Base-by-base conservation (phyloP, 2,797 vertebrate species). In the Mormyrops attenuatus region DNA sequence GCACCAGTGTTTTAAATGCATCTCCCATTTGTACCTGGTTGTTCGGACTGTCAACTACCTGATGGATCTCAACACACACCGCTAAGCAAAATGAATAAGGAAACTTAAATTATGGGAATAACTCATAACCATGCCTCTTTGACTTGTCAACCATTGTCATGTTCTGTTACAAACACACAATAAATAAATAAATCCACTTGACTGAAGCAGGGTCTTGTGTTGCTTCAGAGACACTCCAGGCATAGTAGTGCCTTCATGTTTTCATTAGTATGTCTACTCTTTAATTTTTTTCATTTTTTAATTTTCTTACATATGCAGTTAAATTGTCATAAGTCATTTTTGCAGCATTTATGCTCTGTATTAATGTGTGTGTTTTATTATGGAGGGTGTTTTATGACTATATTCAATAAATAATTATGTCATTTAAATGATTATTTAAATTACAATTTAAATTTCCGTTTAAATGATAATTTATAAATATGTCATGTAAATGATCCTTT, bases 1-100 rank as follows among this genome's bases (percentile, higher is more conserved):
- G 2, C 11, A 34, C 94, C 95, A 85, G 13, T 20, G 34, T 77
- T 7, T 77, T 80, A 80, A 80, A 80, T 44, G 22, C 73, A 20
- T 41, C 34, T 77, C 5, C 22, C 13, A 30, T 41, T 41, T 77
- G 5, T 38, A 38, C 26, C 2, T 73, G 26, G 69, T 17, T 73
- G 34, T 73, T 38, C 5, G 13, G 13, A 77, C 38, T 41, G 34
- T 20, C 69, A 20, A 15, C 69, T 22, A 0, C 34, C 11, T 77
- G 13, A 20, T 41, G 34, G 34, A 77, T 34, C 69, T 34, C 69
- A 41, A 34, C 15, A 17, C 69, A 41, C 5, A 41, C 69, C 8
- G 34, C 17, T 34, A 77, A 77, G 5, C 4, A 77, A 77, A 20
- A 77, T 77, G 34, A 34, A 30, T 26, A 34, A 69, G 30, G 7